Conservation (phyloP, 1,140 invertebrate genomes). For the Macrocentrus cingulum region DNA sequence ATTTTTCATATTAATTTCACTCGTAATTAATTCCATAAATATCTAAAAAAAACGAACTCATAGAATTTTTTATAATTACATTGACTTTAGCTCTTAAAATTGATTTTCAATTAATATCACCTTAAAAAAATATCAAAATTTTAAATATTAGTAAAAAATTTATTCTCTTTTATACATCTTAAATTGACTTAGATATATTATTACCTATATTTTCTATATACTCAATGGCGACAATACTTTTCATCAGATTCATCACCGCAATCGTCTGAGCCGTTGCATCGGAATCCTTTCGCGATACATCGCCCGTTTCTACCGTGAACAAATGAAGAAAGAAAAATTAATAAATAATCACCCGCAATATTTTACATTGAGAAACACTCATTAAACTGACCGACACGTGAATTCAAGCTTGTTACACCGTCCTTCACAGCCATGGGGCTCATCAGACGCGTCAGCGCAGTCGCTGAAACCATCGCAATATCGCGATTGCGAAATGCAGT, state of each 20-base stretch:
- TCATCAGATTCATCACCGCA: slow-evolving; percentile 74
- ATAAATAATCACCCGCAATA: background rate
- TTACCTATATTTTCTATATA: slow-evolving; percentile 16
- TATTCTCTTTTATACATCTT: background rate
- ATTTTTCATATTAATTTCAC: too few relatives aligned
- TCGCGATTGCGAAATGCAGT: slow-evolving; percentile 63
- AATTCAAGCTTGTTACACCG: slow-evolving; percentile 61
- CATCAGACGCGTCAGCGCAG: slow-evolving; percentile 70
- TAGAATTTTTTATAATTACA: too few relatives aligned
- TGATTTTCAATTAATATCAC: too few relatives aligned
- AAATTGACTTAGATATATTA: slow-evolving; percentile 7
- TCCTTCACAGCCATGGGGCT: slow-evolving; percentile 64
- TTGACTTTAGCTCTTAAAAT: too few relatives aligned
- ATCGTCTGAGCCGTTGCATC: slow-evolving; percentile 71
- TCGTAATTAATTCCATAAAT: too few relatives aligned
- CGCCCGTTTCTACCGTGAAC: slow-evolving; percentile 58
- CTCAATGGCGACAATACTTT: slow-evolving; percentile 60
- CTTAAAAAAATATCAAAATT: too few relatives aligned
- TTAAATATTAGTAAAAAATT: too few relatives aligned
- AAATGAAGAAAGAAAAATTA: slow-evolving; percentile 4
- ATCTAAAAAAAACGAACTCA: too few relatives aligned
- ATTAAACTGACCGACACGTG: slow-evolving; percentile 58
- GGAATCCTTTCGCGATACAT: slow-evolving; percentile 59
- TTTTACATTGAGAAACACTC: slow-evolving; percentile 36
- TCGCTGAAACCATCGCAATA: slow-evolving; percentile 69